These are phyloP conservation scores for Cerastis leucographa DNA, from an alignment of 2,888 invertebrate genomes.

Conservation along the genomic window DNA sequence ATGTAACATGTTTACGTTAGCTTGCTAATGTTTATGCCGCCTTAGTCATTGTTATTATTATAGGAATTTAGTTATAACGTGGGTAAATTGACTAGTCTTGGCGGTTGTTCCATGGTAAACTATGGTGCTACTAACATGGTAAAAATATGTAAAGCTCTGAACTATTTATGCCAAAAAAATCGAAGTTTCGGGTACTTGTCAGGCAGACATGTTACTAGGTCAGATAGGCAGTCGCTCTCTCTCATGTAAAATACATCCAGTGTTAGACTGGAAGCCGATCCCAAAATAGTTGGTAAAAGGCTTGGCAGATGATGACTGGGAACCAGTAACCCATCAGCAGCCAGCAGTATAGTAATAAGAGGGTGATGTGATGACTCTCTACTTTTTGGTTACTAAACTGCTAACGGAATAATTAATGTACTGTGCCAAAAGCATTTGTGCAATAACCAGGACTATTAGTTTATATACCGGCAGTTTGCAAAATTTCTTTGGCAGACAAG, in stretches of 20 bases:
- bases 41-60: constrained; percentile 18
- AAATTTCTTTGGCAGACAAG: too few relatives aligned
- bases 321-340: neutral
- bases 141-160: neutral
- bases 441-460: neutral
- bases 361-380: too few relatives aligned
- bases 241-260: too few relatives aligned
- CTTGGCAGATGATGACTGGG: too few relatives aligned
- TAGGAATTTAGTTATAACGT: neutral
- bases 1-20: constrained; percentile 22
- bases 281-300: too few relatives aligned
- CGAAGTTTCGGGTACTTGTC: neutral
- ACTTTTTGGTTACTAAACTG: too few relatives aligned
- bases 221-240: too few relatives aligned
- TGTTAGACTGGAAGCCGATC: too few relatives aligned
- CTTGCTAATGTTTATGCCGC: constrained; percentile 15
- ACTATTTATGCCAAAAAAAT: too few relatives aligned
- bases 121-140: too few relatives aligned
- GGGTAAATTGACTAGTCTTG: neutral
- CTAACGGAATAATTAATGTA: neutral
- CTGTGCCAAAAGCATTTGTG: neutral
- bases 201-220: neutral
- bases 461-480: too few relatives aligned
- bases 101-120: neutral
- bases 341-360: neutral